Evolutionary conservation across 2,113 vertebrate species (phyloP).

Genomic region (Chloroceryle aenea): DNA sequence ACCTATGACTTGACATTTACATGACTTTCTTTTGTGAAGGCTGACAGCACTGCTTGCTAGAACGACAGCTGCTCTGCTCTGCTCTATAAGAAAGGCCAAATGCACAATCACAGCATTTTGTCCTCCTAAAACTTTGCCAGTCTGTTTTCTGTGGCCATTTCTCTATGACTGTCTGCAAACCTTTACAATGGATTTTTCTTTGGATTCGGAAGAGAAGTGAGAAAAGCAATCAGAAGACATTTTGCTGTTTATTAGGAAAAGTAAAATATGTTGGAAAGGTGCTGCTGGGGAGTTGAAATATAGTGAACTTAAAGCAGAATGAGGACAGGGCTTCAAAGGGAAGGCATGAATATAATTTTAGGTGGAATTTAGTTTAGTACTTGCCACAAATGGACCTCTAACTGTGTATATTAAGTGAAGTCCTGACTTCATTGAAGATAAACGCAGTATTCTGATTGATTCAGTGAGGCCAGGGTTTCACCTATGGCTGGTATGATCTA

Average conservation of each 20-base stretch:
- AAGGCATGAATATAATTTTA: not conserved
- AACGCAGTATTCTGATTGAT: conserved; percentile 34
- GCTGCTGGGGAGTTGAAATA: not conserved
- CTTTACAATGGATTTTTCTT: not conserved
- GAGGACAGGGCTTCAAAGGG: not conserved
- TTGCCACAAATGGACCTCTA: conserved; percentile 17
- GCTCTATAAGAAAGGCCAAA: conserved; percentile 49
- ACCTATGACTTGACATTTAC: conserved; percentile 72
- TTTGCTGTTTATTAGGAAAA: conserved; percentile 6
- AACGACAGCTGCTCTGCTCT: conserved; percentile 63
- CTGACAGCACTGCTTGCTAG: conserved; percentile 63
- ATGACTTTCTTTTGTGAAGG: conserved; percentile 69
- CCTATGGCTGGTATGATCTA: conserved; percentile 33
- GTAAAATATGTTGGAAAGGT: not conserved
- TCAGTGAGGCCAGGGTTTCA: conserved; percentile 20
- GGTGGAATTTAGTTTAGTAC: not conserved
- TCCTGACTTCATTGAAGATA: conserved; percentile 33
- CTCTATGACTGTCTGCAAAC: not conserved
- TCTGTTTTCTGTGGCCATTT: conserved; percentile 1
- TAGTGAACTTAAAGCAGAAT: not conserved
- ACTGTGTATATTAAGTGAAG: conserved; percentile 32
- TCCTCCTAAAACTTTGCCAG: not conserved
- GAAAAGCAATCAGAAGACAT: not conserved
- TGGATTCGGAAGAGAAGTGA: not conserved
- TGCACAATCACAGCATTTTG: conserved; percentile 23